A percentile compares a stretch with the other conserved stretches of the same genome.
These are phyloP conservation scores for Idaea aversata DNA, from an alignment of 2,888 invertebrate genomes.

Conservation along the genomic window DNA sequence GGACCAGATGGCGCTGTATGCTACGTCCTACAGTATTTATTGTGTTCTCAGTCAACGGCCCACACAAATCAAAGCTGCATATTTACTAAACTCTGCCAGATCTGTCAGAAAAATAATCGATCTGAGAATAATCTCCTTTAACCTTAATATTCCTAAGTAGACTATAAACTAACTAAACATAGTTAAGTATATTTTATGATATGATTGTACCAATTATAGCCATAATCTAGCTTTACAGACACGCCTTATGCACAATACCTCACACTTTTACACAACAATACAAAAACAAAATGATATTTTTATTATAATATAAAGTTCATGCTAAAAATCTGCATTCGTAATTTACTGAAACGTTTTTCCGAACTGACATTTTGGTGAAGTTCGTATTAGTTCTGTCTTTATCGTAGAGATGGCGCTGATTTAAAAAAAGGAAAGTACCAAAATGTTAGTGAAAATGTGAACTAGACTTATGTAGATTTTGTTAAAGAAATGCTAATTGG, in stretches of 20 bases:
- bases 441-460: neutral
- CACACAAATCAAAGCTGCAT: too few relatives aligned
- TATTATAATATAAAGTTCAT: neutral
- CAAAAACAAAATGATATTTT: neutral
- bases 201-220: constrained; percentile 30
- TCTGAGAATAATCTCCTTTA: neutral
- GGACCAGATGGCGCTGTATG: too few relatives aligned
- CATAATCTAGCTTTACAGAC: constrained; percentile 46
- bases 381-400: neutral
- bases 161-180: constrained; percentile 8
- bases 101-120: neutral
- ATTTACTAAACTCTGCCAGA: too few relatives aligned
- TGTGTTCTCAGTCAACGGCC: too few relatives aligned
- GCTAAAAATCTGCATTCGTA: neutral
- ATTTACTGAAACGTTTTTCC: neutral
- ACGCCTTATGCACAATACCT: constrained; percentile 54
- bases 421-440: neutral
- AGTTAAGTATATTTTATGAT: constrained; percentile 41
- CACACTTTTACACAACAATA: constrained; percentile 32
- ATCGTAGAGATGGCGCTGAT: neutral
- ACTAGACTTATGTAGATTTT: neutral
- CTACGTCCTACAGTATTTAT: too few relatives aligned
- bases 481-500: constrained; percentile 38
- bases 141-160: neutral
- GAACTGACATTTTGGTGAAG: neutral